These are phyloP conservation scores for Zaprionus vittiger DNA, from an alignment of 1,140 invertebrate species.

Conservation along the genomic window DNA sequence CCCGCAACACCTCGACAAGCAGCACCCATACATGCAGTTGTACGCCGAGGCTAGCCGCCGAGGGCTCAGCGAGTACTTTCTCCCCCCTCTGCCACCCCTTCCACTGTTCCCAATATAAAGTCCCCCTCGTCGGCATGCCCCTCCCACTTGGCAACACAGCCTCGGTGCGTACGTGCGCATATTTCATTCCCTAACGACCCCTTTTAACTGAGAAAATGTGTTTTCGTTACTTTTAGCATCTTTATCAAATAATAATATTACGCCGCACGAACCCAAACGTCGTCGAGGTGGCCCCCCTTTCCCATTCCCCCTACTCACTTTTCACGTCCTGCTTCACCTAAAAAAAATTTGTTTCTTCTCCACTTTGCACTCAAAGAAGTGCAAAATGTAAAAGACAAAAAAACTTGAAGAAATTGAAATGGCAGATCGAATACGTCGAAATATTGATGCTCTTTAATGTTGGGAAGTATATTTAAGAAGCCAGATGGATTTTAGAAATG, in stretches of 20 bases:
- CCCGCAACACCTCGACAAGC: not conserved
- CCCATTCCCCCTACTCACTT: not conserved
- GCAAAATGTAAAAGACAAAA: conserved; percentile 59
- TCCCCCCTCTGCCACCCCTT: too few relatives aligned
- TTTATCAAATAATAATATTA: conserved; percentile 84
- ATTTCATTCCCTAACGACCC: conserved; percentile 84
- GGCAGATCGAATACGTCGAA: not conserved
- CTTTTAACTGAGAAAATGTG: conserved; percentile 84
- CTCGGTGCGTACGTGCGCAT: conserved; percentile 82
- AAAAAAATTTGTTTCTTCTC: conserved; percentile 46
- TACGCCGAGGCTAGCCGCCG: conserved; percentile 8
- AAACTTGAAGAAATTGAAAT: conserved; percentile 50
- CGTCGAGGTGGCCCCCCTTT: conserved; percentile 55
- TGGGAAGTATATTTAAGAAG: not conserved
- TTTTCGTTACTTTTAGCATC: conserved; percentile 84
- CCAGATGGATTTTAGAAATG: too few relatives aligned
- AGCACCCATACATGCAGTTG: conserved; percentile 52
- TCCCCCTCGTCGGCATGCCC: not conserved
- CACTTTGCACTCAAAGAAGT: conserved; percentile 59
- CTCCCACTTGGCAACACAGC: conserved; percentile 41
- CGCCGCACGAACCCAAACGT: conserved; percentile 78
- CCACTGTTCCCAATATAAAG: not conserved
- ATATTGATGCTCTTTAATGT: conserved; percentile 14
- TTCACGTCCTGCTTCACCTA: not conserved
- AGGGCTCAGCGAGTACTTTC: not conserved